These are phyloP conservation scores for Caenorhabditis sp. DNA, from an alignment of 2,888 invertebrate species.

Conservation along the genomic window DNA sequence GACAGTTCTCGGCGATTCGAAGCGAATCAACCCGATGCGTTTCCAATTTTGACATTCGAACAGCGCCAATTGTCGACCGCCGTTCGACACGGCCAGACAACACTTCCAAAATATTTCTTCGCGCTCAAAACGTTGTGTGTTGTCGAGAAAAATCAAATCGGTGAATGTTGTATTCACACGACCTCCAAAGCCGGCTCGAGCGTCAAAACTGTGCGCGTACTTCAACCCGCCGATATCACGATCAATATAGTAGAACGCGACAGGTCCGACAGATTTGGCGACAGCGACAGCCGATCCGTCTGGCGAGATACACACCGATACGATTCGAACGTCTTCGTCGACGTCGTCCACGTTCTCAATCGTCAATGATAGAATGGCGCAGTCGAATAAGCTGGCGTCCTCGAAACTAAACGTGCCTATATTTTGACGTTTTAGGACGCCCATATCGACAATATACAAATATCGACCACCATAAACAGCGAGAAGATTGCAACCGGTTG, in stretches of 20 bases:
- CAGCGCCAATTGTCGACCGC: conserved; percentile 57
- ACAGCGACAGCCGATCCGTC: conserved; percentile 66
- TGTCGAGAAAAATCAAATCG: conserved; percentile 65
- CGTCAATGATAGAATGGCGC: conserved; percentile 36
- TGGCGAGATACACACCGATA: conserved; percentile 59
- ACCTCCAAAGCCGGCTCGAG: conserved; percentile 19
- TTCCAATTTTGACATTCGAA: conserved; percentile 80
- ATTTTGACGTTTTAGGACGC: conserved; percentile 22
- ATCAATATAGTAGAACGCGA: conserved; percentile 63
- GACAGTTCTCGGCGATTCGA: conserved; percentile 79
- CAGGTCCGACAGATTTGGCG: conserved; percentile 45
- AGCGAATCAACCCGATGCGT: conserved; percentile 78
- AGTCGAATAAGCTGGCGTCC: conserved; percentile 31
- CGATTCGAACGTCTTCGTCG: conserved; percentile 27
- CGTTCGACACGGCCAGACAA: conserved; percentile 79
- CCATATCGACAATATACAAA: conserved; percentile 54
- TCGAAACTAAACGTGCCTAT: conserved; percentile 31
- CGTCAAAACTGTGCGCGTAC: conserved; percentile 57
- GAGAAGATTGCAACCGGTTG: conserved; percentile 43
- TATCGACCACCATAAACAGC: conserved; percentile 49
- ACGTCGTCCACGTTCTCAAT: conserved; percentile 28
- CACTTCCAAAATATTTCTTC: conserved; percentile 69
- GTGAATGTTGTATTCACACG: conserved; percentile 38
- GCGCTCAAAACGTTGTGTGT: conserved; percentile 27
- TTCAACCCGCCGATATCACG: conserved; percentile 28